Evolutionary conservation across 2,113 vertebrate genomes (phyloP), one percentile per base, ranked within the genome.

Genomic region (Emydura subglobosa): DNA sequence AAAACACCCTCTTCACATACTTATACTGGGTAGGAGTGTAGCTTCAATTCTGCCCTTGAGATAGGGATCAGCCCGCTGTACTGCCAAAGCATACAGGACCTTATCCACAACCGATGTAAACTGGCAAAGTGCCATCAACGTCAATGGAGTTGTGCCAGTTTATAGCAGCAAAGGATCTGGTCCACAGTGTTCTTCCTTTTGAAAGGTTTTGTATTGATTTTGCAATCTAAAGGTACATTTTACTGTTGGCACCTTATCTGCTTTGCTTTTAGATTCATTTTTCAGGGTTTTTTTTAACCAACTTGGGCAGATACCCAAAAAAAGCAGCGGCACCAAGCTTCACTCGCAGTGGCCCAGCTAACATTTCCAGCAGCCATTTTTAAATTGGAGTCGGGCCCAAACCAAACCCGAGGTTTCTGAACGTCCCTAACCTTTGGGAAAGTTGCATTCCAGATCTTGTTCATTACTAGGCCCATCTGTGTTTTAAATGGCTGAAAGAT

Each of bases 131-230:
- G 4, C 6, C 10, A 47, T 51, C 50, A 29, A 22, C 14, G 39
- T 55, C 0, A 0, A 1, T 1, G 5, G 42, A 79, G 29, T 6
- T 1, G 0, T 34, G 42, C 1, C n/a, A 88, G 11, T 5, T 85
- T n/a, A 74, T 39, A 13, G 12, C 0, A 0, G 47, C 12, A 57
- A 68, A 3, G 87, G 1, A 76, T 42, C 7, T 24, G 16, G 3
- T 34, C n/a, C 14, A 72, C 34, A 39, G 68, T 72, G 34, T 72
- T 39, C 68, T 19, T 7, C 2, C 34, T n/a, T 19, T 59, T 59
- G 22, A 59, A 59, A 25, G 24, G 22, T 59, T 59, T 59, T 12
- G 29, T 59, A 59, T 59, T 12, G 7, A 59, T 27, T 59, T 25
- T 59, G 57, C 24, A 25, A 59, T 59, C 57, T 25, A 59, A 59